Evolutionary conservation across 2,888 invertebrate genomes (phyloP), one percentile per base, ranked within the genome.

Genomic region (Microctonus hyperodae): DNA sequence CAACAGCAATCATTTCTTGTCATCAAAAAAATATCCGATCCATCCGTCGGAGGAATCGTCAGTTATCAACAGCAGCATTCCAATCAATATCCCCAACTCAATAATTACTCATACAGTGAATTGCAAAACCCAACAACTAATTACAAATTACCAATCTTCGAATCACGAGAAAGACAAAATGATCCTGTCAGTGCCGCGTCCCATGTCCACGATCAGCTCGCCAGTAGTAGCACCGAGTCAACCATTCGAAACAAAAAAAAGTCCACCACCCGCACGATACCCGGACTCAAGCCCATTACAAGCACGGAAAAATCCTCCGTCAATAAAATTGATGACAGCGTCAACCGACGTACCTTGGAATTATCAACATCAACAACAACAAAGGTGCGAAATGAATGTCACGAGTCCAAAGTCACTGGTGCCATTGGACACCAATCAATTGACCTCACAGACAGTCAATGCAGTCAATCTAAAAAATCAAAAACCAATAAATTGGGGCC

Each of bases 211-310:
- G 69, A 75, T 71, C 72, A 76, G 70, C 69, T 77, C 73, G 57
- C 71, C 58, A 72, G 71, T 53, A 71, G 71, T 20, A 50, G 73
- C 50, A 23, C 74, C 72, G 75, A 78, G 59, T 11, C 72, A 33
- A 31, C 70, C 72, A 35, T 60, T 69, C 73, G 75, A 61, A 64
- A 67, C 65, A 69, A 73, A 65, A 75, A 76, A 50, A 79, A 78
- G 69, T 69, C 76, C 59, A 67, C 74, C 57, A 75, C 70, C 33
- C 73, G 79, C 16, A 73, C 75, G 65, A 66, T 77, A 44, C 75
- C 79, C 65, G 77, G 74, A 25, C 76, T 79, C 75, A 77, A 79
- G 40, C 72, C 75, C 33, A 75, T 79, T 73, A 65, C 73, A 69
- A 64, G 70, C 33, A 5, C 33, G 23, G 56, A 60, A 35, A 72